phyloP scores from a whole-genome alignment of 2,888 invertebrate genomes.

The Drosophila austrosaltans region DNA sequence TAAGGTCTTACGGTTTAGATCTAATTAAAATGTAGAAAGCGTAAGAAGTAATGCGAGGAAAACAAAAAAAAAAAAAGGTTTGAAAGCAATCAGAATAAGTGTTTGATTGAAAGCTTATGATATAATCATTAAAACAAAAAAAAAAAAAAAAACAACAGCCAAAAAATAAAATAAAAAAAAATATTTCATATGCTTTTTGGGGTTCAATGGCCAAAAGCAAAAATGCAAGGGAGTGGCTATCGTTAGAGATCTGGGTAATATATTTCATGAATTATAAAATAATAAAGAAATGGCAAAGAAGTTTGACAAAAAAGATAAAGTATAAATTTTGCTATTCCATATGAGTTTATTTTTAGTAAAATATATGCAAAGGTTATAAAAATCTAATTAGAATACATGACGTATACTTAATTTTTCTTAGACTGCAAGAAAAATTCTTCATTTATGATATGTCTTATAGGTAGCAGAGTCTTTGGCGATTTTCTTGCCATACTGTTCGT shows the following conservation, averaged over 20 bases:
- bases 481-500: too few species aligned
- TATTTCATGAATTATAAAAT: not conserved
- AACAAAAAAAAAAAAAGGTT: not conserved
- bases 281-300: not conserved
- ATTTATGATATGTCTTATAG: not conserved
- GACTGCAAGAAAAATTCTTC: too few species aligned
- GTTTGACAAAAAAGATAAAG: not conserved
- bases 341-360: too few species aligned
- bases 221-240: not conserved
- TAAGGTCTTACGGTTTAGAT: conserved; percentile 52
- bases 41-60: conserved; percentile 18
- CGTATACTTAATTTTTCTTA: conserved; percentile 18
- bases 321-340: not conserved
- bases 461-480: too few species aligned
- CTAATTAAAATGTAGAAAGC: conserved; percentile 52
- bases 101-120: conserved; percentile 45
- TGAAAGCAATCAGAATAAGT: conserved; percentile 6
- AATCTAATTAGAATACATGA: too few species aligned
- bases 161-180: not conserved
- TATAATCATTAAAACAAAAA: conserved; percentile 41
- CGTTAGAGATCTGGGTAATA: not conserved
- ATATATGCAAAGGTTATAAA: too few species aligned
- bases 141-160: not conserved
- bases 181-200: not conserved
- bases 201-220: conserved; percentile 53